Conservation (phyloP, 2,113 vertebrate genomes). For the Leptosomus discolor region DNA sequence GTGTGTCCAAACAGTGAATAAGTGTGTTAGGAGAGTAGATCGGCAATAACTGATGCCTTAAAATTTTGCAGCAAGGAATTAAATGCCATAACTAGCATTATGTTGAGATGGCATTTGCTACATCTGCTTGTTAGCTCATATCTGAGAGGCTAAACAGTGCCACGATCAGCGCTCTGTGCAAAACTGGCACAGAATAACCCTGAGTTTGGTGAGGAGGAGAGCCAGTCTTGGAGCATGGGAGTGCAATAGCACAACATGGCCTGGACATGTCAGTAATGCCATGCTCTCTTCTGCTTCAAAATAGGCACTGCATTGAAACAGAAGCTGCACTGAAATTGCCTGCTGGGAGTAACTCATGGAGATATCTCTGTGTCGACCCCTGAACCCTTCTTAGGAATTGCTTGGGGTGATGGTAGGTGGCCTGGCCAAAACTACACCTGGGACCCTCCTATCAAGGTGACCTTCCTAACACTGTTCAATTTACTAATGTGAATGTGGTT, state of each 20-base stretch:
- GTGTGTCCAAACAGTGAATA: not conserved
- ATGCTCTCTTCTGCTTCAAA: not conserved
- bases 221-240: not conserved
- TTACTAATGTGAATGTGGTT: not conserved
- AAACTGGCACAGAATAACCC: not conserved
- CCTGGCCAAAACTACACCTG: not conserved
- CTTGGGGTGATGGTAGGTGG: not conserved
- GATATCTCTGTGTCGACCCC: not conserved
- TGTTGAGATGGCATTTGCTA: not conserved
- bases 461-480: not conserved
- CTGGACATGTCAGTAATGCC: not conserved
- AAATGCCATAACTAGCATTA: not conserved
- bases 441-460: not conserved
- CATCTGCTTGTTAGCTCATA: not conserved
- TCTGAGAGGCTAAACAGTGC: not conserved
- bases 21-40: not conserved
- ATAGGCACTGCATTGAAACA: not conserved
- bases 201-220: not conserved
- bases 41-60: not conserved
- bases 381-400: not conserved
- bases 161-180: not conserved
- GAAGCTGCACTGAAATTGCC: not conserved
- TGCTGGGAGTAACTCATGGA: not conserved
- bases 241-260: not conserved
- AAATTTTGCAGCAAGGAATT: not conserved